These are phyloP conservation scores for Pygoscelis antarcticus DNA, from an alignment of 2,113 vertebrate genomes.

Conservation along the genomic window DNA sequence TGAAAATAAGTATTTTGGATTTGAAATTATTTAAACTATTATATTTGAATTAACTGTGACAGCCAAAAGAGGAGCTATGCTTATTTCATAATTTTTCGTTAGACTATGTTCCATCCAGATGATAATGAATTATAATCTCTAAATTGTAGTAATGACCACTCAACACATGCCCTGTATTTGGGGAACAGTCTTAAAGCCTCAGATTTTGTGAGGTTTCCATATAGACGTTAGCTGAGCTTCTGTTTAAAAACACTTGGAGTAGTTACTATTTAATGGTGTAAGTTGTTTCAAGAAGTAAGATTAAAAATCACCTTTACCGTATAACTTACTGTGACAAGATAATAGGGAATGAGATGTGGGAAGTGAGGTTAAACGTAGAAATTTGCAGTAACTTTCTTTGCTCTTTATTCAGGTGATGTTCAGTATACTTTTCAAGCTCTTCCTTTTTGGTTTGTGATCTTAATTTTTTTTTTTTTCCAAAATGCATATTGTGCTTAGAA, in stretches of 20 bases:
- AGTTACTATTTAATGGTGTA: not conserved
- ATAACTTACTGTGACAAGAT: not conserved
- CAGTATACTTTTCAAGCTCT: not conserved
- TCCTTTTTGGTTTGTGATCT: not conserved
- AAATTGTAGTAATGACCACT: not conserved
- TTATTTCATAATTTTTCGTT: not conserved
- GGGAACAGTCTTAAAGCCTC: not conserved
- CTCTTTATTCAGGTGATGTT: not conserved
- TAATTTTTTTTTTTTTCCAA: not conserved
- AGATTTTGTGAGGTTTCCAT: not conserved
- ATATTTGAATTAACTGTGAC: not conserved
- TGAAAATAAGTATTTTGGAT: not conserved
- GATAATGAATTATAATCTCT: not conserved
- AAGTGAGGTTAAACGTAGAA: not conserved
- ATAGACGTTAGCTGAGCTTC: not conserved
- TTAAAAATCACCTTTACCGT: not conserved
- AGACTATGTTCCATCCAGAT: not conserved
- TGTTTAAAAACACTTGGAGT: not conserved
- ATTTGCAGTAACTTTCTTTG: not conserved
- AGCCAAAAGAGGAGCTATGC: not conserved
- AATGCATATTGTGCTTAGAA: not conserved
- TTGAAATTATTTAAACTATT: not conserved
- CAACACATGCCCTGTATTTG: not conserved
- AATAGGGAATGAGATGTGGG: not conserved
- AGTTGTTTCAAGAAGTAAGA: not conserved